Percentiles rank a stretch among this genome's conserved stretches.
Conservation (phyloP, 2,113 vertebrate genomes). For the Sturnira hondurensis region DNA sequence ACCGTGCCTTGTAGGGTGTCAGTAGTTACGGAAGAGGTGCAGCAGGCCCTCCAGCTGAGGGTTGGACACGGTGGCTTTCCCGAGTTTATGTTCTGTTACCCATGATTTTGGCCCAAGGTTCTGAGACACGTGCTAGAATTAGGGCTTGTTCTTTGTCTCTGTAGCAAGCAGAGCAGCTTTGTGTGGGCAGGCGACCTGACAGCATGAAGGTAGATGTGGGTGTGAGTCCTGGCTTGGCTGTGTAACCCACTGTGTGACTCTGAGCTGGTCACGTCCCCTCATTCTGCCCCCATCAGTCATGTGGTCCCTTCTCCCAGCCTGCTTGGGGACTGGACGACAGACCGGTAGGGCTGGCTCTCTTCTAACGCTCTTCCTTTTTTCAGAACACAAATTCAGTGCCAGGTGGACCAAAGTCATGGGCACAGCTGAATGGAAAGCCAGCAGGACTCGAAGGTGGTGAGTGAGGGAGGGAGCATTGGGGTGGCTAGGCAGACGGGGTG, state of each 20-base stretch:
- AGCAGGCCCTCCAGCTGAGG: fast-evolving
- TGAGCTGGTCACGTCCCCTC: background rate
- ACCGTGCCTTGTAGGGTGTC: too few relatives aligned
- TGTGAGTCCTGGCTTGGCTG: background rate
- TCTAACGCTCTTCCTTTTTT: constrained; percentile 39
- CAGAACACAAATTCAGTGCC: constrained; percentile 95
- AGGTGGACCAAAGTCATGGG: constrained; percentile 99
- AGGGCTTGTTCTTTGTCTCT: background rate
- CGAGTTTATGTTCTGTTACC: fast-evolving
- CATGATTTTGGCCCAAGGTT: background rate
- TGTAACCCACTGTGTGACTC: background rate
- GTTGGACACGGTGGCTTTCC: background rate
- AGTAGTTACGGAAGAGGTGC: fast-evolving
- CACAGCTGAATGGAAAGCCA: constrained; percentile 99
- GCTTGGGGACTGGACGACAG: fast-evolving
- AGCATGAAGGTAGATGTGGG: background rate
- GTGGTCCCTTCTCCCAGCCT: background rate
- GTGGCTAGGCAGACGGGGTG: fast-evolving
- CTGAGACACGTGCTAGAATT: background rate
- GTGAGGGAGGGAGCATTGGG: constrained; percentile 38
- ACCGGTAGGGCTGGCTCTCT: background rate
- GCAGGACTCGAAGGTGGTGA: constrained; percentile 96
- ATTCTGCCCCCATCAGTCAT: fast-evolving
- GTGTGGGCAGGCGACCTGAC: background rate
- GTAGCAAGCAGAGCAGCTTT: background rate